Percentiles rank a stretch among this genome's conserved stretches.
These are phyloP conservation scores for Leptobrachium leishanense DNA, from an alignment of 2,113 vertebrate genomes.

Conservation along the genomic window DNA sequence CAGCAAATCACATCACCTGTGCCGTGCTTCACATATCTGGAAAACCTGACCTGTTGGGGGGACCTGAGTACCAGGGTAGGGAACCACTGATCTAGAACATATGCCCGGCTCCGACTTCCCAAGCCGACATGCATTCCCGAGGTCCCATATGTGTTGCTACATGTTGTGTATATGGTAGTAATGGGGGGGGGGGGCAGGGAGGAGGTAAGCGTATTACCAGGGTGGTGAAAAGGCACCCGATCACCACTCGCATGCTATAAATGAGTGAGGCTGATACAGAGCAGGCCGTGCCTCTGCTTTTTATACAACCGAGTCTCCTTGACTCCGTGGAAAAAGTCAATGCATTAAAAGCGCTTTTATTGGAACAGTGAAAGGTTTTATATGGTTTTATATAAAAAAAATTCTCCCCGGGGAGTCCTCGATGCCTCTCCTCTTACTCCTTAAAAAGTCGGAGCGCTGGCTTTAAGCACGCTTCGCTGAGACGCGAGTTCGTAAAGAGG, in stretches of 20 bases:
- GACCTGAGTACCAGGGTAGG: no score
- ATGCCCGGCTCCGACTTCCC: no score
- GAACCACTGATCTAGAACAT: no score
- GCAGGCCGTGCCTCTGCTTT: neutral
- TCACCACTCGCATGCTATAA: constrained; percentile 43
- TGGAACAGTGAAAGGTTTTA: constrained; percentile 31
- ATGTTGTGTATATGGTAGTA: neutral
- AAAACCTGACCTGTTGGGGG: no score
- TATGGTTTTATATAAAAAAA: constrained; percentile 25
- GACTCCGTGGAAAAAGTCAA: constrained; percentile 4
- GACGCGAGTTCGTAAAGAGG: constrained; percentile 2
- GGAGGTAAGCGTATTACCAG: neutral
- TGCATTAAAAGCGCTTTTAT: constrained; percentile 14
- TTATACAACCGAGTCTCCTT: neutral
- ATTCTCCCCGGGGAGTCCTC: neutral
- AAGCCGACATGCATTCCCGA: no score
- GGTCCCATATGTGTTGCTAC: no score
- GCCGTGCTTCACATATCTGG: no score
- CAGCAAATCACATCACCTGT: no score
- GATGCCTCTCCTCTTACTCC: constrained; percentile 13
- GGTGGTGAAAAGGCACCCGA: constrained; percentile 43
- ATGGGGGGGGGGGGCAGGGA: neutral
- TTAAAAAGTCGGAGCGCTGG: neutral
- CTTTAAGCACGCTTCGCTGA: neutral
- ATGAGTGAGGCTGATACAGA: accelerated